Percentiles rank a stretch among this genome's conserved stretches.
Evolutionary conservation across 2,797 vertebrate genomes (phyloP).

Genomic region (Chelon labrosus): DNA sequence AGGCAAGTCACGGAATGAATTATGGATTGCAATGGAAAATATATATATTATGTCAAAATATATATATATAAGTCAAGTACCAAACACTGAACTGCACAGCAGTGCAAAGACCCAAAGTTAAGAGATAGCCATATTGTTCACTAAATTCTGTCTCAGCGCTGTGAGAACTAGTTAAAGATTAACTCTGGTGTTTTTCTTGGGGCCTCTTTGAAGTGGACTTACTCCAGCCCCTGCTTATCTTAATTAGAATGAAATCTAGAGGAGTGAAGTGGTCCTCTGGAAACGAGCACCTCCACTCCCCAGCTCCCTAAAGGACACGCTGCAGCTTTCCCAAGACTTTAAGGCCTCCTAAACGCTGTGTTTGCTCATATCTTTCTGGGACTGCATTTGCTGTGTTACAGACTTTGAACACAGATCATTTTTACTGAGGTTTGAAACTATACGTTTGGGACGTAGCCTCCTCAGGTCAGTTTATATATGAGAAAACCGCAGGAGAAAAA

Average conservation of each 20-base stretch:
- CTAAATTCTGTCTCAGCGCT: conserved; percentile 59
- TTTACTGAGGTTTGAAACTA: conserved; percentile 21
- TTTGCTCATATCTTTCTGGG: conserved; percentile 39
- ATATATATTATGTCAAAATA: conserved; percentile 22
- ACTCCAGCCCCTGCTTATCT: conserved; percentile 78
- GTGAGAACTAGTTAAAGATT: conserved; percentile 78
- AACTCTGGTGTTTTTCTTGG: conserved; percentile 77
- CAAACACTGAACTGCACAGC: conserved; percentile 11
- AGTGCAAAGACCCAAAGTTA: conserved; percentile 15
- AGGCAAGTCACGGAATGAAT: conserved; percentile 22
- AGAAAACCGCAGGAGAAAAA: conserved; percentile 31
- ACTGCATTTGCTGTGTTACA: conserved; percentile 11
- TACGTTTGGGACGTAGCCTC: conserved; percentile 22
- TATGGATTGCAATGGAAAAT: neutral
- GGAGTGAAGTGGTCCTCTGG: conserved; percentile 74
- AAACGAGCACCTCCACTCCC: conserved; percentile 65
- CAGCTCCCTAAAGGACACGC: conserved; percentile 51
- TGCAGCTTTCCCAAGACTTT: conserved; percentile 37
- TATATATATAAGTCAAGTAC: neutral
- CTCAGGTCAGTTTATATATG: conserved; percentile 31
- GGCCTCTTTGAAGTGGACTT: conserved; percentile 82
- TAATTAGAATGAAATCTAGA: conserved; percentile 80
- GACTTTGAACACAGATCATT: conserved; percentile 33
- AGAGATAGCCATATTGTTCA: conserved; percentile 51
- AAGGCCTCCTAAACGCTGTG: conserved; percentile 41